Base-by-base conservation (phyloP, 2,888 invertebrate genomes). In the Toxonevra muliebris region DNA sequence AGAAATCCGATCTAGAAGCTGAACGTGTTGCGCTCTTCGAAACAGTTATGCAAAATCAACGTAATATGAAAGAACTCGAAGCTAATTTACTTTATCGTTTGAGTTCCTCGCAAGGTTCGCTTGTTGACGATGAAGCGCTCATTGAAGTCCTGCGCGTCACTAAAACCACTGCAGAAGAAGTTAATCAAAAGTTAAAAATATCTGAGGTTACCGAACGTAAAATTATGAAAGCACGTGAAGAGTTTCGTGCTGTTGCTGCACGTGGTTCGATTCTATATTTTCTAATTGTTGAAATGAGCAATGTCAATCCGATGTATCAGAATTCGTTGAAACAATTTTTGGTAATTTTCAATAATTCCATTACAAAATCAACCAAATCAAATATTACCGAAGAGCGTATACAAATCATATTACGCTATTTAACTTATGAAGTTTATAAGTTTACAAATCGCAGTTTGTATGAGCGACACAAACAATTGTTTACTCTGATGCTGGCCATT, bases 231-330 rank as follows among this genome's bases (percentile, higher is more conserved):
- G 97, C 97, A 0, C 88, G 98, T 66, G 97, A 98, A 86, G 97
- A 98, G 83, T 98, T 96, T 82, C 89, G 97, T 74, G 95, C 97
- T 0, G 97, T 98, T 1, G 98, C 98, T 2, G 93, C 94, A 0
- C 88, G 97, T 74, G 97, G 97, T 15, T 96, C 96, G 0, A 96
- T 97, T 66, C 86, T 98, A 1, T 98, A 98, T 81, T 98, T 98
- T 82, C 87, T 98, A 52, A 97, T 98, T 70, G 97, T 97, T 0
- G 97, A 98, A 87, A 97, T 98, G 97, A 95, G 95, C 79, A 93
- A 95, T 80, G 97, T 98, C 0, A 97, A 97, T 81, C 89, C 92
- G 10, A 98, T 98, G 97, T 98, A 98, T 81, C 98, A 98, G 85
- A 97, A 97, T 76, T 96, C 97, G 0, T 86, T 98, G 61, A 95